A percentile compares a stretch with the other conserved stretches of the same genome.
These are phyloP conservation scores for Cotesia typhae DNA, from an alignment of 1,140 invertebrate genomes.

Conservation along the genomic window DNA sequence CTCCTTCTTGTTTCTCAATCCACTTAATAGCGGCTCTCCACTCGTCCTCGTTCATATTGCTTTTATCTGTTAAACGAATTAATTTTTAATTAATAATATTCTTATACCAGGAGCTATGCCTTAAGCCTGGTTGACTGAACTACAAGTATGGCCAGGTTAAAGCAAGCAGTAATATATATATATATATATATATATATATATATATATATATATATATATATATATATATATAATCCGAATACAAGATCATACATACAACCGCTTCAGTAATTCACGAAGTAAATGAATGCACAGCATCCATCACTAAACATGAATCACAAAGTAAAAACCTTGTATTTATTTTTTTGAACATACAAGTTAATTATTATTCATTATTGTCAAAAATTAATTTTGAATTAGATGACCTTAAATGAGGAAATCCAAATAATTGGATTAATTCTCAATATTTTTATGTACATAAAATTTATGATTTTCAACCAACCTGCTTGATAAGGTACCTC, in stretches of 20 bases:
- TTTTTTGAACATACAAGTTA: too few relatives aligned
- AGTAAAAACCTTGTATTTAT: too few relatives aligned
- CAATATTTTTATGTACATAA: too few relatives aligned
- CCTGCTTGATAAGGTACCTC: too few relatives aligned
- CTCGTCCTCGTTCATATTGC: too few relatives aligned
- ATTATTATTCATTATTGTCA: too few relatives aligned
- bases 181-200: too few relatives aligned
- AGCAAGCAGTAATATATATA: slow-evolving; percentile 17
- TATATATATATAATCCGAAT: slow-evolving; percentile 19
- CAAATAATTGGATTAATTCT: too few relatives aligned
- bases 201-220: too few relatives aligned
- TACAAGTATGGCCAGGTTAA: slow-evolving; percentile 25
- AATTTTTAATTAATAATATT: slow-evolving; percentile 4
- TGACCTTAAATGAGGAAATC: too few relatives aligned
- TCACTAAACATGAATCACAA: background rate
- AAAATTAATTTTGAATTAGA: too few relatives aligned
- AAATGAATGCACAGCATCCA: slow-evolving; percentile 19
- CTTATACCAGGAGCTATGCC: slow-evolving; percentile 22
- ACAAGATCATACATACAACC: slow-evolving; percentile 26
- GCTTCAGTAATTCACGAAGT: slow-evolving; percentile 13
- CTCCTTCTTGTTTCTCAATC: slow-evolving; percentile 17
- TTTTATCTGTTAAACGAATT: slow-evolving; percentile 16
- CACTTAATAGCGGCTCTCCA: background rate
- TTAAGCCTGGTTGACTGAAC: slow-evolving; percentile 19
- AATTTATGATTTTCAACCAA: too few relatives aligned